Evolutionary conservation across 2,113 vertebrate genomes (phyloP).

Genomic region (Miniopterus natalensis): DNA sequence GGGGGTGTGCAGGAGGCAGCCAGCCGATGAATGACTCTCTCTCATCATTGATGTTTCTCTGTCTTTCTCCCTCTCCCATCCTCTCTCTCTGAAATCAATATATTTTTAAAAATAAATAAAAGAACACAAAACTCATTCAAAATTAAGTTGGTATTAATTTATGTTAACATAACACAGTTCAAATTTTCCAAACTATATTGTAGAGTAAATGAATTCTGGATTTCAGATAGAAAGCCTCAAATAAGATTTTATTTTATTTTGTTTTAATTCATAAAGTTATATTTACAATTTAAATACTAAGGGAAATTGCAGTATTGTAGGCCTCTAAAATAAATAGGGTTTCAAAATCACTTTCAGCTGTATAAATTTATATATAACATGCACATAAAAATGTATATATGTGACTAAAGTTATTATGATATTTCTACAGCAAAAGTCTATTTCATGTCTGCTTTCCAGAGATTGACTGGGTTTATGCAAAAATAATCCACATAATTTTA

Average conservation of each 20-base stretch:
- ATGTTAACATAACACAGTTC: background rate
- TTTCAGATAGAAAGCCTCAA: background rate
- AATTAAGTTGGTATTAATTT: constrained; percentile 30
- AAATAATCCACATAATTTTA: constrained; percentile 53
- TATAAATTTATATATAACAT: background rate
- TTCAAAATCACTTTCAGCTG: background rate
- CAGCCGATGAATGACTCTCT: too few species aligned
- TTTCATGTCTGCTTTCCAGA: constrained; percentile 56
- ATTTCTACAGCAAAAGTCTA: constrained; percentile 28
- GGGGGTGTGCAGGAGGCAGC: too few species aligned
- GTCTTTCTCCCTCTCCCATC: too few species aligned
- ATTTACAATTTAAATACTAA: constrained; percentile 20
- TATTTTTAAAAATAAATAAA: too few species aligned
- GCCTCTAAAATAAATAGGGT: background rate
- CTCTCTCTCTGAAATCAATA: too few species aligned
- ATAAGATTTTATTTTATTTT: constrained; percentile 21
- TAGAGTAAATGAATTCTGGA: constrained; percentile 11
- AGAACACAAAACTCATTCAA: background rate
- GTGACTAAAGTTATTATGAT: constrained; percentile 19
- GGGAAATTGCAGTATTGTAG: background rate
- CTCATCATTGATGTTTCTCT: too few species aligned
- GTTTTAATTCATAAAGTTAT: constrained; percentile 33
- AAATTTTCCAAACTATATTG: background rate
- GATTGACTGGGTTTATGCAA: background rate
- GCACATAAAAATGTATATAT: background rate